These are phyloP conservation scores for Aspidapion aeneum DNA, from an alignment of 2,888 invertebrate species.

Conservation along the genomic window DNA sequence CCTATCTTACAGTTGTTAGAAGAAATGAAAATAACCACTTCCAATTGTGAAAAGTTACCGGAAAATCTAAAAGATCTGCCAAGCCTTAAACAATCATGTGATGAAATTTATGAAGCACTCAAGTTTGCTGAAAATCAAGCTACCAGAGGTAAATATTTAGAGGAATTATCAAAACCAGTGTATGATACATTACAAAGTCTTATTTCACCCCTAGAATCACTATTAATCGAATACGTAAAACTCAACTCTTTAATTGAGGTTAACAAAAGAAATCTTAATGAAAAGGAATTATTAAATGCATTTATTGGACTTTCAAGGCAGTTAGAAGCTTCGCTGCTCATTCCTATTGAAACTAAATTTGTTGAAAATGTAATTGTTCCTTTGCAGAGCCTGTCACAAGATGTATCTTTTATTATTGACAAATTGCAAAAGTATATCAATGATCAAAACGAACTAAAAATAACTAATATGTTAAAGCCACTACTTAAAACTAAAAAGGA, in stretches of 20 bases:
- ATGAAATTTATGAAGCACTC: conserved; percentile 42
- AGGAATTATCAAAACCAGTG: conserved; percentile 24
- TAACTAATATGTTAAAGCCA: conserved; percentile 19
- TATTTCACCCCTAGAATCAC: conserved; percentile 28
- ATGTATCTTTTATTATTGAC: conserved; percentile 20
- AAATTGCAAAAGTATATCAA: conserved; percentile 13
- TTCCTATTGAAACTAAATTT: conserved; percentile 21
- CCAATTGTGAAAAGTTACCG: conserved; percentile 21
- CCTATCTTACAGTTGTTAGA: conserved; percentile 29
- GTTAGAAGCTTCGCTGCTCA: conserved; percentile 21
- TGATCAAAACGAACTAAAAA: conserved; percentile 13
- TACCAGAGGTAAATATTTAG: conserved; percentile 20
- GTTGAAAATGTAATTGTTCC: conserved; percentile 25
- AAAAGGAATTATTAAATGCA: conserved; percentile 15
- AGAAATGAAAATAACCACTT: conserved; percentile 26
- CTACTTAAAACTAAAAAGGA: conserved; percentile 16
- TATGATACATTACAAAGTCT: conserved; percentile 23
- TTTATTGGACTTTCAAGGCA: conserved; percentile 19
- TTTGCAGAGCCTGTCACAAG: conserved; percentile 22
- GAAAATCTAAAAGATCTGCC: conserved; percentile 35
- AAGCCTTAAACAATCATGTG: conserved; percentile 44
- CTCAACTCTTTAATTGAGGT: conserved; percentile 31
- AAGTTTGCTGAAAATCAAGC: conserved; percentile 38
- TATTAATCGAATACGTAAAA: conserved; percentile 33
- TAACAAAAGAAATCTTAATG: conserved; percentile 9